These are phyloP conservation scores for Zosterops japonicus DNA, from an alignment of 2,113 vertebrate genomes.

Conservation along the genomic window DNA sequence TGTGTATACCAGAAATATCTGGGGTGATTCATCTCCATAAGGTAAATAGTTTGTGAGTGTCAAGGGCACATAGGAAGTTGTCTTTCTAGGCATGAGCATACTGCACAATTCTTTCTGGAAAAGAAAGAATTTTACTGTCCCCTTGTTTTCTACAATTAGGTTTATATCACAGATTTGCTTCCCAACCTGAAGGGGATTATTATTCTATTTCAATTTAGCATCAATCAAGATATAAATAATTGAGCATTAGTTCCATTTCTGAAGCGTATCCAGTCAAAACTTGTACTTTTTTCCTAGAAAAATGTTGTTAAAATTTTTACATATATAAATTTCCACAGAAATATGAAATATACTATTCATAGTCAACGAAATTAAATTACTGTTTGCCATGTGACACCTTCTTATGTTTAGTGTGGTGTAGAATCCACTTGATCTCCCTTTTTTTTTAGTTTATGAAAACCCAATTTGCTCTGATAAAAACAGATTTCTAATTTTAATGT, in stretches of 20 bases:
- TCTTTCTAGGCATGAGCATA: not conserved
- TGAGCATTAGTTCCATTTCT: not conserved
- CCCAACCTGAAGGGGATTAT: not conserved
- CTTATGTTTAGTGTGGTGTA: not conserved
- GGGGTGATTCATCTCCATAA: not conserved
- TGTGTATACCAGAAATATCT: not conserved
- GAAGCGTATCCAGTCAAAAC: not conserved
- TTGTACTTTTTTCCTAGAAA: not conserved
- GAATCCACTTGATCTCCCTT: not conserved
- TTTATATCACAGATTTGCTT: not conserved
- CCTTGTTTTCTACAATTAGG: not conserved
- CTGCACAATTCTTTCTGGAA: not conserved
- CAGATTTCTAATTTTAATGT: not conserved
- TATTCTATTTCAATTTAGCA: not conserved
- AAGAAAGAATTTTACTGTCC: not conserved
- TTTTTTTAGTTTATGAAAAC: not conserved
- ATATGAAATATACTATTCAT: not conserved
- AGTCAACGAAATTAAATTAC: not conserved
- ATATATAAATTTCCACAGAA: not conserved
- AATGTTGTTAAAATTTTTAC: not conserved
- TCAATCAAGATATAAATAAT: not conserved
- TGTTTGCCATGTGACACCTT: not conserved
- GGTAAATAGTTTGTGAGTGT: not conserved
- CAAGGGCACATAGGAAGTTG: not conserved
- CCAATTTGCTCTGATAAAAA: not conserved